Evolutionary conservation across 2,888 invertebrate species (phyloP), one percentile per base, ranked within the genome.

Genomic region (Drosophila mayaguana): DNA sequence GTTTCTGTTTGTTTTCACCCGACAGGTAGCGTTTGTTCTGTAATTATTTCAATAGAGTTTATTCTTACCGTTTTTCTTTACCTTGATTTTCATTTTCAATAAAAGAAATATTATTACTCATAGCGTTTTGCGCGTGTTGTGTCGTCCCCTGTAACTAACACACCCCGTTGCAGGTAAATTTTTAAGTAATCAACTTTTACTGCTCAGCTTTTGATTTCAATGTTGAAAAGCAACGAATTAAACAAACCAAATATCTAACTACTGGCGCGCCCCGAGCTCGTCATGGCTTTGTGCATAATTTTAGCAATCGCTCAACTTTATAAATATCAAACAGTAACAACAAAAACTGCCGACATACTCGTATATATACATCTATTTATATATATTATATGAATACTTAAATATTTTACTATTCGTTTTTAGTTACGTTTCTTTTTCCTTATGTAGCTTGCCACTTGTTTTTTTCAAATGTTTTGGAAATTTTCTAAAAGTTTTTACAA

Each of bases 281-380:
- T 63, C 69, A 67, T 74, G 71, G 85, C 88, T 88, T 88, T 84
- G 79, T 89, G 84, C 88, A 84, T 84, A 85, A 56, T 89, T 89
- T 89, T 82, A 80, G 80, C 90, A 85, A 76, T 88, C 60, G 86
- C 86, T 85, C 69, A 85, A 88, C 61, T 59, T 72, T 80, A 72
- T 73, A 78, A 57, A 79, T 72, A 80, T 65, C 56, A 74, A 81
- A 80, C 78, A 89, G 72, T 72, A 75, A 78, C 63, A 75, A 78
- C 62, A 42, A 73, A 55, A 72, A 86, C 72, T 77, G 76, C 68
- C 74, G 71, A 72, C 82, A 78, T 84, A 77, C 72, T 80, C 71
- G 72, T 65, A 59, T 56, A 71, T 70, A 84, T 54, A 70, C 51
- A 36, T 28, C 62, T 51, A 67, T 57, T 8, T 53, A 59, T 28